Conservation (phyloP, 2,888 invertebrate genomes). For the Hirtodrosophila histrioides region DNA sequence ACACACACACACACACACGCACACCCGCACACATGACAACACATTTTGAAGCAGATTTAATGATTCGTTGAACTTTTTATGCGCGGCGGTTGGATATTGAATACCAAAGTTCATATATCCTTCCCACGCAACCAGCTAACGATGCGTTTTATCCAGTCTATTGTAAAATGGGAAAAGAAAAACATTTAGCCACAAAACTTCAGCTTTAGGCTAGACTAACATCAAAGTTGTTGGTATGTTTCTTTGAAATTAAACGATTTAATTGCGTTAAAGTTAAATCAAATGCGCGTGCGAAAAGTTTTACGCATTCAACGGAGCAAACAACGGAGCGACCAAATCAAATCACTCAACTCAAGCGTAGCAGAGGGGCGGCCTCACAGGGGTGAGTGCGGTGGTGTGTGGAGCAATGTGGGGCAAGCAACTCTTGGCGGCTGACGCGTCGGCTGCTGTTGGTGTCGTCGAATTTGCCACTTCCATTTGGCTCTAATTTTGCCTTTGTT, state of each 20-base stretch:
- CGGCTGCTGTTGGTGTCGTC: slow-evolving; percentile 1
- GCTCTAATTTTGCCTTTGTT: slow-evolving; percentile 75
- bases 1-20: too few relatives aligned
- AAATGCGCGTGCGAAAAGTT: slow-evolving; percentile 73
- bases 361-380: slow-evolving; percentile 9
- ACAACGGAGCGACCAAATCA: slow-evolving; percentile 55
- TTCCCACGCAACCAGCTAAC: slow-evolving; percentile 2
- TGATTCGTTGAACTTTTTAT: neutral
- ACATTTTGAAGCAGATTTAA: neutral
- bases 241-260: slow-evolving; percentile 78
- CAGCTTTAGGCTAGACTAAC: neutral
- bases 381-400: too few relatives aligned
- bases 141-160: neutral
- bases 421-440: slow-evolving; percentile 2
- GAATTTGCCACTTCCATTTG: slow-evolving; percentile 10
- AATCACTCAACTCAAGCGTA: slow-evolving; percentile 73
- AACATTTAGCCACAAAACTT: slow-evolving; percentile 21
- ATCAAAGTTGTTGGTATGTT: slow-evolving; percentile 42
- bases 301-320: slow-evolving; percentile 67
- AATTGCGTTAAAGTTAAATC: slow-evolving; percentile 78
- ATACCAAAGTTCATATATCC: slow-evolving; percentile 8
- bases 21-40: neutral
- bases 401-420: neutral
- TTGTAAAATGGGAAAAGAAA: slow-evolving; percentile 11
- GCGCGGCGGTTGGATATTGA: slow-evolving; percentile 12